Evolutionary conservation across 2,797 vertebrate genomes (phyloP).

Genomic region (Carcharodon carcharias): DNA sequence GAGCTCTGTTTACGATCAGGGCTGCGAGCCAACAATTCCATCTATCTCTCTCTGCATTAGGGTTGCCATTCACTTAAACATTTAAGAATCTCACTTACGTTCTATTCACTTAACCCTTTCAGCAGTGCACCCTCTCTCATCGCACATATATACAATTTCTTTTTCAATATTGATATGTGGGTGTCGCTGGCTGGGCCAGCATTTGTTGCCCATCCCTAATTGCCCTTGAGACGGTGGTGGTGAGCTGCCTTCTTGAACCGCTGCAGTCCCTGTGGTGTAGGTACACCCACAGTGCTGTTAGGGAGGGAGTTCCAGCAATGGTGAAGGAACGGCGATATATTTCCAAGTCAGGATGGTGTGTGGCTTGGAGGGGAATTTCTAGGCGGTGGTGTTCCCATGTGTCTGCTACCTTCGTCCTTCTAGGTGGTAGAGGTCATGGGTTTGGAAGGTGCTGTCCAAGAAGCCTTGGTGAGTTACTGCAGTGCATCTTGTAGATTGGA

Average conservation of each 20-base stretch:
- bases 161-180: not conserved
- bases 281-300: not conserved
- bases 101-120: conserved; percentile 13
- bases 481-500: not conserved
- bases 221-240: not conserved
- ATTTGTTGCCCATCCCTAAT: not conserved
- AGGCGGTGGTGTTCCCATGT: not conserved
- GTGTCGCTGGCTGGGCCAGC: not conserved
- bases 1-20: not conserved
- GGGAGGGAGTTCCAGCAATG: not conserved
- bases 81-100: not conserved
- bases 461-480: not conserved
- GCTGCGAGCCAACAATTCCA: not conserved
- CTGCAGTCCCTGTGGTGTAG: not conserved
- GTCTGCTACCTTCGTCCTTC: not conserved
- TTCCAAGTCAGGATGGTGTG: not conserved
- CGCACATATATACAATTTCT: not conserved
- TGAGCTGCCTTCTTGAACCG: not conserved
- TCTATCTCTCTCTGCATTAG: not conserved
- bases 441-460: not conserved
- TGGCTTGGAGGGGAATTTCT: not conserved
- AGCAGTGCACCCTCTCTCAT: no score
- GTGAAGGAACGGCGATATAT: not conserved
- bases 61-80: not conserved
- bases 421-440: not conserved